Conservation (phyloP, 2,888 invertebrate genomes). For the Dioctria rufipes region DNA sequence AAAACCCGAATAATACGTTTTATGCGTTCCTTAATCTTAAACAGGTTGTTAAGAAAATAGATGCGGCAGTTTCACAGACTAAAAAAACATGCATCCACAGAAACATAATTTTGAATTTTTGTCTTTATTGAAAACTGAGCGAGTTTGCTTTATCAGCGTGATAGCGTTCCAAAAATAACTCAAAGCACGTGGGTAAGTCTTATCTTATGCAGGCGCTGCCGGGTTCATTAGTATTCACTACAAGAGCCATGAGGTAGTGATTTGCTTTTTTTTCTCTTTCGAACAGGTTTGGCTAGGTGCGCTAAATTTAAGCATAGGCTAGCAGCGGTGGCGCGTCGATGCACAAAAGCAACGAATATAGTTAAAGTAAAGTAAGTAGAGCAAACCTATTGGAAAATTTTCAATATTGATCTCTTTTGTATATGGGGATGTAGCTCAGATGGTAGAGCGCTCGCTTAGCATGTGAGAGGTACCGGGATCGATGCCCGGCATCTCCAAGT, state of each 20-base stretch:
- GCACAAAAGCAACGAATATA: too few species aligned
- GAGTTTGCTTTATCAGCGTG: background rate
- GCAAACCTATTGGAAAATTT: background rate
- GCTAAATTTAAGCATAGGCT: too few species aligned
- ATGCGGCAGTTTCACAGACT: too few species aligned
- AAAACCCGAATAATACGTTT: background rate
- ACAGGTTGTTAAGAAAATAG: too few species aligned
- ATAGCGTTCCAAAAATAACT: constrained; percentile 5
- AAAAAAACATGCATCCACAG: too few species aligned
- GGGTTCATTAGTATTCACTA: constrained; percentile 1
- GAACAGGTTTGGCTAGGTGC: background rate
- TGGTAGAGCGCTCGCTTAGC: constrained; percentile 65
- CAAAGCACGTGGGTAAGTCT: background rate
- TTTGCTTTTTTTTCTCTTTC: background rate
- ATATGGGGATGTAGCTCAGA: constrained; percentile 38
- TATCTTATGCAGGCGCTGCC: background rate
- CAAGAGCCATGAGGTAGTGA: background rate
- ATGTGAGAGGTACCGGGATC: constrained; percentile 69
- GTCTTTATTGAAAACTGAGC: background rate
- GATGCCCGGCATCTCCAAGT: constrained; percentile 70
- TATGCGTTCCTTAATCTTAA: background rate
- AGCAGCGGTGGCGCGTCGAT: too few species aligned
- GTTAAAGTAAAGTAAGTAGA: background rate
- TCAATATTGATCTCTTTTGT: too few species aligned
- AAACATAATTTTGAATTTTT: too few species aligned